Evolutionary conservation across 2,888 invertebrate genomes (phyloP).

Genomic region (Tenthredo notha): DNA sequence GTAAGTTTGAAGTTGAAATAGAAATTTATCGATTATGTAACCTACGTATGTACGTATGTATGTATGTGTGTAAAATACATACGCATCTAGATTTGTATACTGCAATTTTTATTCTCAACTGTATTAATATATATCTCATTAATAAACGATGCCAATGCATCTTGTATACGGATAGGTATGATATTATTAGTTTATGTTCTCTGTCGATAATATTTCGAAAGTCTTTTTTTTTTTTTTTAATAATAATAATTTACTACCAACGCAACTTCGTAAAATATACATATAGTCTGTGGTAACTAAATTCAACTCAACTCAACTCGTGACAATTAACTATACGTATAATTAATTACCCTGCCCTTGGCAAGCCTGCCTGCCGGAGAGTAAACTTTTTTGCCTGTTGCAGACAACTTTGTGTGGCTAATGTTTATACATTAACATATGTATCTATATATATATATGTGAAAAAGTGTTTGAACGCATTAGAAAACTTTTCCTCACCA

Average conservation of each 20-base stretch:
- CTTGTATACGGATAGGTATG: not conserved
- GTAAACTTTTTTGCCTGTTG: not conserved
- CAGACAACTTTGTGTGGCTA: not conserved
- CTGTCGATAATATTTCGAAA: not conserved
- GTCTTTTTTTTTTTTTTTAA: too few relatives aligned
- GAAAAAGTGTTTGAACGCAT: not conserved
- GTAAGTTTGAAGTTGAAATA: slow-evolving; percentile 1
- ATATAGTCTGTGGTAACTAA: not conserved
- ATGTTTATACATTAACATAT: not conserved
- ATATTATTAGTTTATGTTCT: not conserved
- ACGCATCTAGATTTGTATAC: not conserved
- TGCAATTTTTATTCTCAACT: not conserved
- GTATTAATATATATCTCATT: not conserved
- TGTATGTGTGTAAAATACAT: not conserved
- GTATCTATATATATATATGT: not conserved
- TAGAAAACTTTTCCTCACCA: not conserved
- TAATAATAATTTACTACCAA: not conserved
- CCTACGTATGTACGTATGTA: not conserved
- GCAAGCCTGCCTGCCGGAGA: not conserved
- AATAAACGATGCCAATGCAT: not conserved
- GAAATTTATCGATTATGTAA: slow-evolving; percentile 26
- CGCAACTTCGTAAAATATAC: not conserved
- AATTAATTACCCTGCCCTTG: slow-evolving; percentile 26
- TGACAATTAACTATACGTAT: not conserved
- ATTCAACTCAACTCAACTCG: slow-evolving; percentile 17